Percentiles rank a stretch among this genome's conserved stretches.
Conservation (phyloP, 2,113 vertebrate species). For the Vulpes ferrilata region DNA sequence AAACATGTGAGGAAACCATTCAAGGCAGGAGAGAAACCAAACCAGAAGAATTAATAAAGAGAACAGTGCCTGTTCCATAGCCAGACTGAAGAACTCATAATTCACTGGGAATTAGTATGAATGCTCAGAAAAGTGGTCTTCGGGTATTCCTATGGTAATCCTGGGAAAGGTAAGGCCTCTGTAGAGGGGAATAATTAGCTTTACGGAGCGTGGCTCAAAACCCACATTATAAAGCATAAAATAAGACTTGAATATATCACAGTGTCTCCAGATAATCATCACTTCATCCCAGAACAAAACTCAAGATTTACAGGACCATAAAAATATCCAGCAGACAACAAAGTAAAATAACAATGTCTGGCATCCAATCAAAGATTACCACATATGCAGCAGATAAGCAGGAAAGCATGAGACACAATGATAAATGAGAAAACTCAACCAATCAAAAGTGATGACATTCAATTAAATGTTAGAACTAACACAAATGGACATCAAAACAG, state of each 20-base stretch:
- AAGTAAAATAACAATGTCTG: constrained; percentile 34
- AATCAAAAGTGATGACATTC: not conserved
- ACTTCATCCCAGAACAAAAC: not conserved
- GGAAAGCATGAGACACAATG: not conserved
- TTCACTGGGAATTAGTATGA: not conserved
- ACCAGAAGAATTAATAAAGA: not conserved
- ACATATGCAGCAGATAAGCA: not conserved
- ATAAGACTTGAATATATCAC: not conserved
- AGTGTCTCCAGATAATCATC: not conserved
- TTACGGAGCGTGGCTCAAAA: not conserved
- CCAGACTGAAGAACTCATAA: not conserved
- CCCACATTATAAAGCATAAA: not conserved
- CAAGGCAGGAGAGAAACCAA: not conserved
- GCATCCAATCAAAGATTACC: not conserved
- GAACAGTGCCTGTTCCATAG: not conserved
- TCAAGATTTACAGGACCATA: not conserved
- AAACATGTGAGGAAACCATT: not conserved
- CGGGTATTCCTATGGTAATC: not conserved
- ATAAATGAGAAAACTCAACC: not conserved
- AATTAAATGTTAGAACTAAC: not conserved
- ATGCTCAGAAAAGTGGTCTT: not conserved
- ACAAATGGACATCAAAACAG: not conserved
- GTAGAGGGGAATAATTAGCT: not conserved
- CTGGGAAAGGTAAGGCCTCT: not conserved
- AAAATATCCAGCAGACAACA: not conserved